These are phyloP conservation scores for Holocentrus rufus DNA, from an alignment of 2,797 vertebrate genomes.

Conservation along the genomic window DNA sequence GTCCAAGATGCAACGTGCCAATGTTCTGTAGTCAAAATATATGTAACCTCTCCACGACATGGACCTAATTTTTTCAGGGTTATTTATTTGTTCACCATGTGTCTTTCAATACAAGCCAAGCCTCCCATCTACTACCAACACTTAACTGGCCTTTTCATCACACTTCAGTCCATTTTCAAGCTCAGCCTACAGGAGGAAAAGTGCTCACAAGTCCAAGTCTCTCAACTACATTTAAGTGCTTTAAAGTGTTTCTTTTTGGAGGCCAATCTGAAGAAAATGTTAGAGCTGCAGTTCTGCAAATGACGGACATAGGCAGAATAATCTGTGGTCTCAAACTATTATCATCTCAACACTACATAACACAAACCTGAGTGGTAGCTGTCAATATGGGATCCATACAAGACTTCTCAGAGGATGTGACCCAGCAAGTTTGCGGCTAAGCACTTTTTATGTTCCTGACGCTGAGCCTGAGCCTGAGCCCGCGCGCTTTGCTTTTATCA, in stretches of 20 bases:
- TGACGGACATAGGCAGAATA: not conserved
- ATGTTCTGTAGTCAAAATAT: constrained; percentile 59
- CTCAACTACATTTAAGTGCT: constrained; percentile 4
- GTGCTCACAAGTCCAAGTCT: constrained; percentile 14
- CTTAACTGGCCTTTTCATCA: constrained; percentile 25
- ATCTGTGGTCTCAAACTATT: constrained; percentile 8
- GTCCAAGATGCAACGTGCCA: constrained; percentile 71
- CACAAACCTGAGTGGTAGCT: not conserved
- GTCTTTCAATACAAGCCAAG: constrained; percentile 52
- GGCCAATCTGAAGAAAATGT: not conserved
- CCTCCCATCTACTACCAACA: constrained; percentile 43
- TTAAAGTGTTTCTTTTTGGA: not conserved
- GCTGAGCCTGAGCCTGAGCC: constrained; percentile 54
- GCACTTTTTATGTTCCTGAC: constrained; percentile 45
- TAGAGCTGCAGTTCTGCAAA: constrained; percentile 19
- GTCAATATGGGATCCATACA: constrained; percentile 14
- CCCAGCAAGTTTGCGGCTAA: constrained; percentile 25
- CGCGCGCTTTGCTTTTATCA: not conserved
- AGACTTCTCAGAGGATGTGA: constrained; percentile 21
- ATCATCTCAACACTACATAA: constrained; percentile 5
- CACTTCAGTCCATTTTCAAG: constrained; percentile 25
- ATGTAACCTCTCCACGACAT: constrained; percentile 57
- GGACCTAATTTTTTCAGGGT: constrained; percentile 69
- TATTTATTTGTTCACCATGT: constrained; percentile 69
- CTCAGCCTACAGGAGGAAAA: constrained; percentile 7